phyloP scores from a whole-genome alignment of 2,797 vertebrate genomes.

The Parambassis ranga region DNA sequence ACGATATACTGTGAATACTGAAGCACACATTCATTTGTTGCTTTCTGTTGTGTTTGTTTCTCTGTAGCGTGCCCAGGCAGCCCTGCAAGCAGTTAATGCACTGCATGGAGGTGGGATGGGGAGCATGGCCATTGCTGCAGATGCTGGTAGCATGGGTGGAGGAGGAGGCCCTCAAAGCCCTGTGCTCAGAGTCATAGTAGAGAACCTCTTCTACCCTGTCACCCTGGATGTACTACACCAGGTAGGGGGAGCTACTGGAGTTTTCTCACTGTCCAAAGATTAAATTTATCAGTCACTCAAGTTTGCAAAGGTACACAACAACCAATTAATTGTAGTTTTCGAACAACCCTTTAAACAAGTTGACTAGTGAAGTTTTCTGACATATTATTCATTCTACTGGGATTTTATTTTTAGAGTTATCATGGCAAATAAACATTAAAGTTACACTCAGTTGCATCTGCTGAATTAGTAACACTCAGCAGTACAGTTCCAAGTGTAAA shows the following conservation, averaged over 20 bases:
- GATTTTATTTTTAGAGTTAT: too few relatives aligned
- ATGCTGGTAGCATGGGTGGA: conserved; percentile 81
- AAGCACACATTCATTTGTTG: not conserved
- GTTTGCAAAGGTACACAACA: not conserved
- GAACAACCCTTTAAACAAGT: not conserved
- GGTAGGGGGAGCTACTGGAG: conserved; percentile 70
- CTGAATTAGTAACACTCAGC: not conserved
- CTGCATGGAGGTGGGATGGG: conserved; percentile 87
- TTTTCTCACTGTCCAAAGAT: not conserved
- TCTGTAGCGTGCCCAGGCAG: conserved; percentile 91
- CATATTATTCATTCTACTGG: not conserved
- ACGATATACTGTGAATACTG: not conserved
- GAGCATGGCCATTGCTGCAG: conserved; percentile 70
- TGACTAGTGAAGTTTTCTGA: not conserved
- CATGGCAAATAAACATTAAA: too few relatives aligned
- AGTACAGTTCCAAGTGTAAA: too few relatives aligned
- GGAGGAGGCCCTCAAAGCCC: conserved; percentile 86
- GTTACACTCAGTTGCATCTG: too few relatives aligned
- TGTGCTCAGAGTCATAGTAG: conserved; percentile 95
- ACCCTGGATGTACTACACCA: conserved; percentile 97
- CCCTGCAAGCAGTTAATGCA: conserved; percentile 93
- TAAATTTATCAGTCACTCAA: not conserved
- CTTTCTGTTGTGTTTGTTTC: not conserved
- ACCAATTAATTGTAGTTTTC: not conserved
- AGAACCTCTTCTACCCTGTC: conserved; percentile 98